A percentile compares a stretch with the other conserved stretches of the same genome.
Evolutionary conservation across 2,888 invertebrate genomes (phyloP).

Genomic region (Drosophila nr. perissopoda): DNA sequence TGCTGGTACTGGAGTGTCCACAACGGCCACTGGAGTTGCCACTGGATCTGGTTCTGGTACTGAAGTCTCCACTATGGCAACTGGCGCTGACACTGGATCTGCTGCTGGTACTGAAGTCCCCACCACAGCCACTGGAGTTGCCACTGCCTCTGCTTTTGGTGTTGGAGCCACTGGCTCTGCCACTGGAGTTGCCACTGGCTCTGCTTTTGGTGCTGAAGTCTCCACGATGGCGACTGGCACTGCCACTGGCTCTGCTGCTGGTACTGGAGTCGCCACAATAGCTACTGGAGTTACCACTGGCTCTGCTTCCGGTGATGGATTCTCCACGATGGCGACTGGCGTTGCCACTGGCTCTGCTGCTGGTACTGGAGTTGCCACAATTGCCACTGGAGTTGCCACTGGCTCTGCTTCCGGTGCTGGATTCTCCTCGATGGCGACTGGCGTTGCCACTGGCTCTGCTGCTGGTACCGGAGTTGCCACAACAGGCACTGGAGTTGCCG

Average conservation of each 20-base stretch:
- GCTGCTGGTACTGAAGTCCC: not conserved
- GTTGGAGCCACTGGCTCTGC: too few species aligned
- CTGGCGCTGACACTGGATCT: too few species aligned
- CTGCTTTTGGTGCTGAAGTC: not conserved
- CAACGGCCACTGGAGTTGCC: too few species aligned
- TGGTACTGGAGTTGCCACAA: not conserved
- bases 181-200: not conserved
- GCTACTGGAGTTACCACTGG: not conserved
- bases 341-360: not conserved
- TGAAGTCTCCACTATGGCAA: too few species aligned
- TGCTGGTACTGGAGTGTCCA: not conserved
- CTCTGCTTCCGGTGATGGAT: not conserved
- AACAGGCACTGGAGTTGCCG: too few species aligned
- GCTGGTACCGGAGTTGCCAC: not conserved
- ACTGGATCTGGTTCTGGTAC: too few species aligned
- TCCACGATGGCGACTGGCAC: not conserved
- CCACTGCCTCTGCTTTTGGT: too few species aligned
- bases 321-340: accelerated
- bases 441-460: not conserved
- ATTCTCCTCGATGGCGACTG: not conserved
- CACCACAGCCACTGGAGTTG: not conserved
- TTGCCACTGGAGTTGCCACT: not conserved
- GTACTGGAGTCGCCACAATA: not conserved
- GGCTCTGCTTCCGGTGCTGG: not conserved
- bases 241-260: not conserved